phyloP scores from a whole-genome alignment of 2,888 invertebrate species.

The Oscheius sp. region DNA sequence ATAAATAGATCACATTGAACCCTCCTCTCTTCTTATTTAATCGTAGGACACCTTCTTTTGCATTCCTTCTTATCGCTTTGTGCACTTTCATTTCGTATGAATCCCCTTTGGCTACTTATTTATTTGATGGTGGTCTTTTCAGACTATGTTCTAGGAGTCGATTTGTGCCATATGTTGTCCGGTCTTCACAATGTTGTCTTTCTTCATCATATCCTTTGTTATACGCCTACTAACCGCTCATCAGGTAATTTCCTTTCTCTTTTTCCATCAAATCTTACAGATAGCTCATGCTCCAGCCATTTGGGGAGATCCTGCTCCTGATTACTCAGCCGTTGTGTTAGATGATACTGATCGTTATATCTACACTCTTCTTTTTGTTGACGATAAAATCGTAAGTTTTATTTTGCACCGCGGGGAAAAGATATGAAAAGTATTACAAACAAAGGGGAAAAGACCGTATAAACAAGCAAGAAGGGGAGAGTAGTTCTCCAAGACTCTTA shows the following conservation, averaged over 20 bases:
- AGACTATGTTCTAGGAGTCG: conserved; percentile 9
- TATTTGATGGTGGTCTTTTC: neutral
- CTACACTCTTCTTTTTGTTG: conserved; percentile 40
- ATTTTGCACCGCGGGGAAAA: neutral
- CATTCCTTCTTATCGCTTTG: neutral
- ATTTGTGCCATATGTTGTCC: neutral
- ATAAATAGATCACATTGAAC: no score
- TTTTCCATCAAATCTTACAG: neutral
- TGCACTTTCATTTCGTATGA: conserved; percentile 15
- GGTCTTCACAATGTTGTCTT: conserved; percentile 11
- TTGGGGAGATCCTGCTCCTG: conserved; percentile 67
- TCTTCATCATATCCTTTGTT: conserved; percentile 7
- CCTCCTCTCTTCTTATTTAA: neutral
- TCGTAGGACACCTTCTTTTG: neutral
- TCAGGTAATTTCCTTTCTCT: neutral
- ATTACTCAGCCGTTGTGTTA: conserved; percentile 43
- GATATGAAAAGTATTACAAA: neutral
- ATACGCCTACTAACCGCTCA: neutral
- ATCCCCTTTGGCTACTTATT: neutral
- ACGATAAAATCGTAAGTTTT: conserved; percentile 57
- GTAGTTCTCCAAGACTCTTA: no score
- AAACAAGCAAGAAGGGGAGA: no score
- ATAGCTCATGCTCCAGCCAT: conserved; percentile 50
- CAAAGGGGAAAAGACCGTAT: neutral
- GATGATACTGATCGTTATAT: conserved; percentile 20